A percentile compares a stretch with the other conserved stretches of the same genome.
Conservation (phyloP, 2,888 invertebrate species). For the Cybosia mesomella region DNA sequence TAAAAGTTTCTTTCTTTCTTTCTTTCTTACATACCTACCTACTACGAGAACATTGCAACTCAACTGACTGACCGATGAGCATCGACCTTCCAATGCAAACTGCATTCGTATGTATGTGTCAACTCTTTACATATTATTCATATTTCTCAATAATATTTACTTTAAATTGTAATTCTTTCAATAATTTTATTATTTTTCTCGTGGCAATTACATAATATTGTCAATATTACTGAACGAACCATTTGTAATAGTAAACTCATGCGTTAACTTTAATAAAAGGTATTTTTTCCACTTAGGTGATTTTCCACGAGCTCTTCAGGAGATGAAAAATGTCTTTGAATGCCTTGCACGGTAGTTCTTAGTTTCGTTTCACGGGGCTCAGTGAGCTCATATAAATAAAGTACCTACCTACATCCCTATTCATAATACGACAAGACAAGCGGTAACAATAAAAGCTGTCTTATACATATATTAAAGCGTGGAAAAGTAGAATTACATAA, state of each 20-base stretch:
- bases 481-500: neutral
- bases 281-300: slow-evolving; percentile 40
- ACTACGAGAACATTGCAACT: neutral
- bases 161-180: slow-evolving; percentile 2
- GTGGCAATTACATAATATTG: neutral
- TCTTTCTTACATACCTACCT: too few species aligned
- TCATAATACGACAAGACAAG: slow-evolving; percentile 43
- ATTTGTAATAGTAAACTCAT: neutral
- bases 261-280: neutral
- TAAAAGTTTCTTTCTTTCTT: too few species aligned
- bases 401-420: slow-evolving; percentile 34
- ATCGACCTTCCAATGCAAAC: neutral
- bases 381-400: slow-evolving; percentile 40
- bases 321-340: slow-evolving; percentile 51
- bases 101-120: neutral
- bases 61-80: neutral
- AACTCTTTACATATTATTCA: neutral
- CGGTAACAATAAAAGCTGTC: slow-evolving; percentile 3
- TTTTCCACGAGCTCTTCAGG: slow-evolving; percentile 40
- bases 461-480: neutral
- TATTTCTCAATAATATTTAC: neutral
- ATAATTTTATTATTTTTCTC: slow-evolving; percentile 2
- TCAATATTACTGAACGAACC: neutral
- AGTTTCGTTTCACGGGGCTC: slow-evolving; percentile 52
- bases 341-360: slow-evolving; percentile 55